phyloP scores from a whole-genome alignment of 2,797 vertebrate species.

The Callimico goeldii region DNA sequence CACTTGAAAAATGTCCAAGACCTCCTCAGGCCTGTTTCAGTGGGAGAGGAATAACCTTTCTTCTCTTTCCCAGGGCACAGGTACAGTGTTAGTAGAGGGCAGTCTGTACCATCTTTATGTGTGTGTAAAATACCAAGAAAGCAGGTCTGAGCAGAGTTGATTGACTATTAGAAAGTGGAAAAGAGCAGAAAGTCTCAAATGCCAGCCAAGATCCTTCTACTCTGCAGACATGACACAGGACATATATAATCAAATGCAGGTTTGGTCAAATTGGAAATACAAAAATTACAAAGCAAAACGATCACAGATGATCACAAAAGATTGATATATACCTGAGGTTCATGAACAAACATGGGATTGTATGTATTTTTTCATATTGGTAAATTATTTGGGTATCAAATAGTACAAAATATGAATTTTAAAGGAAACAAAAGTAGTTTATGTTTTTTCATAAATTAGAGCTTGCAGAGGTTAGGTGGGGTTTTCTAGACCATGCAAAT shows the following conservation, averaged over 20 bases:
- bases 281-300: not conserved
- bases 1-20: not conserved
- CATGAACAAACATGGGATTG: not conserved
- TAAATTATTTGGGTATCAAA: not conserved
- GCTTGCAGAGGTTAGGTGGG: not conserved
- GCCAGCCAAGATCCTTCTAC: not conserved
- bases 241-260: not conserved
- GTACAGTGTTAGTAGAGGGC: not conserved
- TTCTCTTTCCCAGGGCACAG: fast-evolving
- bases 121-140: not conserved
- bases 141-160: not conserved
- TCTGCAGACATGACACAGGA: not conserved
- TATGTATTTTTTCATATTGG: not conserved
- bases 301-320: not conserved
- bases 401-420: not conserved
- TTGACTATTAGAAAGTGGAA: not conserved
- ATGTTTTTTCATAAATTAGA: not conserved
- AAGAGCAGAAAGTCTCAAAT: not conserved
- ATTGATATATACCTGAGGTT: not conserved
- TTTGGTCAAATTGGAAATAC: not conserved
- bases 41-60: not conserved
- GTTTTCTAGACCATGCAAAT: not conserved
- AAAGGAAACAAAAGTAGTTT: not conserved
- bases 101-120: too few species aligned
- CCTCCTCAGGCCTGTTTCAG: not conserved